Evolutionary conservation across 1,140 invertebrate species (phyloP), one percentile per base, ranked within the genome.

Genomic region (Oedothorax gibbosus): DNA sequence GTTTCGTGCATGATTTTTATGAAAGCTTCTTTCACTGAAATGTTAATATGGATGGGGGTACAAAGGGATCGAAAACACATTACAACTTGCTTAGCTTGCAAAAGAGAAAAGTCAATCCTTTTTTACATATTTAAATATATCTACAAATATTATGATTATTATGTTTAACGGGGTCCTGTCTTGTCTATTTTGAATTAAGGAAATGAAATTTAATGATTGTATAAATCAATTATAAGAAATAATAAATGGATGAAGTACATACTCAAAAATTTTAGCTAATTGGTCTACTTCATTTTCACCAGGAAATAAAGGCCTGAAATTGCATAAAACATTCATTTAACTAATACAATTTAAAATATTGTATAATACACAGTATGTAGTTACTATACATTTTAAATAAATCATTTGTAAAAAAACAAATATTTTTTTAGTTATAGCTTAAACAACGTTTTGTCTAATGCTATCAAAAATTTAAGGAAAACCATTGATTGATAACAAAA

Each of bases 191-290:
- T 35, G 2, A 35, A 35, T 35, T 1, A 35, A 35, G 35, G 35
- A 35, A 5, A 35, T 35, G 5, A 35, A 5, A 35, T 35, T 35
- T 35, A 35, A 35, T 35, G 35, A 35, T 35, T 35, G 35, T 35
- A 35, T 1, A 35, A 35, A 35, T 35, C 35, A 35, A 35, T 35
- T 35, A 35, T 2, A 35, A 35, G 35, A 73, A 51, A 51, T 15
- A 53, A 15, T 7, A 51, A 53, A 15, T 2, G 7, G 8, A 49
- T 51, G 18, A 73, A 51, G 9, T 53, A 92, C 92, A 92, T 90
- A 98, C 97, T 94, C 93, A 88, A 98, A 96, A 89, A 98, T 98
- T 89, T 93, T 93, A 88, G 94, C 94, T 50, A 98, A 90, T 89
- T 98, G 96, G 89, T 97, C 95, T 51, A 93, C 93, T 88, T 98